Evolutionary conservation across 2,797 vertebrate genomes (phyloP).

Genomic region (Octomys mimax): DNA sequence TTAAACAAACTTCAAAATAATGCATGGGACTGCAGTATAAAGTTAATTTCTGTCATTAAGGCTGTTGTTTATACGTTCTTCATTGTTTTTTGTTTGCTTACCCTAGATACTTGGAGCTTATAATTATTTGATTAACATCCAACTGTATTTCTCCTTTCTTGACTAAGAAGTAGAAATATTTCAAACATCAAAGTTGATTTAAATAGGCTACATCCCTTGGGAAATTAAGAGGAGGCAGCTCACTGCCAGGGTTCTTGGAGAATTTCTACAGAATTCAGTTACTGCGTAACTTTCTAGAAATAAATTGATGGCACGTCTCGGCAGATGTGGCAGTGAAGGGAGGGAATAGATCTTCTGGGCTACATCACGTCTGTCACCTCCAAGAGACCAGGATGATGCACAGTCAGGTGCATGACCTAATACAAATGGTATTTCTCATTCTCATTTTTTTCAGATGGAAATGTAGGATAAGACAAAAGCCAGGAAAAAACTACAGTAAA

Average conservation of each 20-base stretch:
- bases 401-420: slow-evolving; percentile 42
- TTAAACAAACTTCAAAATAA: slow-evolving; percentile 68
- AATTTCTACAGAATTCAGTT: slow-evolving; percentile 47
- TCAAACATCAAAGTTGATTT: slow-evolving; percentile 75
- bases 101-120: slow-evolving; percentile 61
- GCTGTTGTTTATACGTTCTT: slow-evolving; percentile 66
- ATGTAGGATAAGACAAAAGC: slow-evolving; percentile 42
- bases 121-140: slow-evolving; percentile 78
- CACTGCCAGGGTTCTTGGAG: slow-evolving; percentile 56
- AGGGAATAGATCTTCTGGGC: not conserved
- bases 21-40: slow-evolving; percentile 37
- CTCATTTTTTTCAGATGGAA: slow-evolving; percentile 66
- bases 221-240: slow-evolving; percentile 74
- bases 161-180: slow-evolving; percentile 76
- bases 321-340: not conserved
- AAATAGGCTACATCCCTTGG: slow-evolving; percentile 66
- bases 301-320: slow-evolving; percentile 36
- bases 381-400: slow-evolving; percentile 35
- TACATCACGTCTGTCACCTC: slow-evolving; percentile 29
- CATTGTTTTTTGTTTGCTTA: slow-evolving; percentile 72
- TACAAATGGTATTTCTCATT: slow-evolving; percentile 23
- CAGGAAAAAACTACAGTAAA: not conserved
- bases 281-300: slow-evolving; percentile 22
- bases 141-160: slow-evolving; percentile 64
- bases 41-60: slow-evolving; percentile 80